Base-by-base conservation (phyloP, 2,888 invertebrate genomes). In the Lithophane semibrunnea region DNA sequence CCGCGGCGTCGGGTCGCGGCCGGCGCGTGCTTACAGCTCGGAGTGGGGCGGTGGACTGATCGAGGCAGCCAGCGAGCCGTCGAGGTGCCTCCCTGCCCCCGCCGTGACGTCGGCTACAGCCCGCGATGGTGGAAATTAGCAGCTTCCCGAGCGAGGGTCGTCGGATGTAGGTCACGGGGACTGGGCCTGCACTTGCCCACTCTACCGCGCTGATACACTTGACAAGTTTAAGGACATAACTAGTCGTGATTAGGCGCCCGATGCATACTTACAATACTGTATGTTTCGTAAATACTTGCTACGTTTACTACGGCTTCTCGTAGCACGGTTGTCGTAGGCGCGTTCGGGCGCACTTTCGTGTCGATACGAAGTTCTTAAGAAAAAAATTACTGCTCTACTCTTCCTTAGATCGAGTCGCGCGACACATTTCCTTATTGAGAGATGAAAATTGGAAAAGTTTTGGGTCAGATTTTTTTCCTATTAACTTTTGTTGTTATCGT, bases 81-180 rank as follows among this genome's bases (percentile, higher is more conserved):
- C 93, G 92, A 90, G 91, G 92, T 91, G 91, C 92, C 91, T 91
- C 93, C 93, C 92, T 86, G 90, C 91, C 92, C 92, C 93, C 94
- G 92, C 93, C 89, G 93, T 93, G 96, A 95, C 96, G 95, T 95
- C 92, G 93, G 89, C 93, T 91, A 90, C 90, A 91, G 92, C 92
- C 92, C 91, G 93, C 93, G 94, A 94, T 95, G 95, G 94, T 96
- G 96, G 95, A 95, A 96, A 96, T 96, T 96, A 96, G 95, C 96
- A 96, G 96, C 96, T 96, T 96, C 96, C 95, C 96, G 96, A 93
- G 94, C 96, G 96, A 96, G 96, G 96, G 96, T 96, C 96, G 96
- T 91, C 91, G 91, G 94, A 96, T 96, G 93, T 96, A 95, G 96
- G 96, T 96, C 96, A 96, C 95, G 96, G 96, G 96, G 96, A 95